Evolutionary conservation across 2,113 vertebrate species (phyloP), one percentile per base, ranked within the genome.

Genomic region (Poeciliopsis retropinna): DNA sequence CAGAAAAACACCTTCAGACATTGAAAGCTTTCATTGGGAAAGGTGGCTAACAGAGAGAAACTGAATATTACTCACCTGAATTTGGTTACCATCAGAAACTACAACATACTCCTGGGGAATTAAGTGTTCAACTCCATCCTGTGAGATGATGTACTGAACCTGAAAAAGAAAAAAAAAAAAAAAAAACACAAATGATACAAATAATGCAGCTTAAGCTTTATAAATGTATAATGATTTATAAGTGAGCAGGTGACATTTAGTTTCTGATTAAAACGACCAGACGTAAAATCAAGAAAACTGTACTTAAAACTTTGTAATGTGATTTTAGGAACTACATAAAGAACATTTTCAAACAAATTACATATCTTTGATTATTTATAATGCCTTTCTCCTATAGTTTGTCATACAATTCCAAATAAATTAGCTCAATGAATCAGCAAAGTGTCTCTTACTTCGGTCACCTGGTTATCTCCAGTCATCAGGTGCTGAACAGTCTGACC

Each of bases 91-190:
- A 65, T 98, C 96, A 0, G 97, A 95, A 13, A 99, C 94, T 3
- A 99, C 96, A 0, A 99, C 96, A 2, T 98, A 99, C 70, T 99
- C 97, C 22, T 98, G 97, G 29, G 98, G 98, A 72, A 99, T 92
- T n/a, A 99, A 89, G 82, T 98, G 97, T 29, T 94, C 96, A 17
- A 98, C 94, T 0, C 96, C 95, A 0, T 99, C 97, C 90, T 97
- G 97, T 31, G 98, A 97, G 87, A 99, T 98, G 76, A 99, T 97
- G 51, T 99, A 99, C 88, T 98, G 98, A 19, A 99, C 96, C 98
- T 99, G 89, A 72, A 79, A 80, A 25, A 72, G 34, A 11, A 34
- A 10, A 34, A 9, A 34, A 34, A 34, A 11, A 34, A 10, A 34
- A 9, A 34, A 34, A 34, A 37, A 37, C 32, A 34, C 3, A 72